Evolutionary conservation across 1,140 invertebrate genomes (phyloP).

Genomic region (Drosophila prosaltans): DNA sequence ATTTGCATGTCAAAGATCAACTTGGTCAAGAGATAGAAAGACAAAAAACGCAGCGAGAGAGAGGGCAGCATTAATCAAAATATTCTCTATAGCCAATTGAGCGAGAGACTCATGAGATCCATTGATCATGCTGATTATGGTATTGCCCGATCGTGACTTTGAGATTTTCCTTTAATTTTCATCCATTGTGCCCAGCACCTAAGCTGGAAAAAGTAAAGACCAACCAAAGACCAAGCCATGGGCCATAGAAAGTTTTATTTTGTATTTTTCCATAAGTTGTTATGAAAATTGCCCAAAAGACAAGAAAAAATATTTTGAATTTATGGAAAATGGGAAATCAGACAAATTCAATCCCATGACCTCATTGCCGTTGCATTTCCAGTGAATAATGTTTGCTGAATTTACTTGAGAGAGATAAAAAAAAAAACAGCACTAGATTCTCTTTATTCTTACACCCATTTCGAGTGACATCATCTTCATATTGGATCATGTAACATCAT

Average conservation of each 20-base stretch:
- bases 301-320: slow-evolving; percentile 14
- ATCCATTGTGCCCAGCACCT: slow-evolving; percentile 44
- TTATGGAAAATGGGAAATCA: slow-evolving; percentile 13
- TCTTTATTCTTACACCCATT: neutral
- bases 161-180: slow-evolving; percentile 77
- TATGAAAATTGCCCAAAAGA: slow-evolving; percentile 50
- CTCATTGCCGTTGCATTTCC: slow-evolving; percentile 17
- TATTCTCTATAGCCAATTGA: slow-evolving; percentile 44
- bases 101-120: slow-evolving; percentile 19
- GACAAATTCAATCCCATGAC: slow-evolving; percentile 14
- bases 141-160: slow-evolving; percentile 70
- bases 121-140: slow-evolving; percentile 75
- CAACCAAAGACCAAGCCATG: slow-evolving; percentile 32
- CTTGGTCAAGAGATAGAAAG: slow-evolving; percentile 25
- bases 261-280: slow-evolving; percentile 11
- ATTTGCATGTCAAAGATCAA: slow-evolving; percentile 65
- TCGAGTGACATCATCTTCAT: slow-evolving; percentile 34
- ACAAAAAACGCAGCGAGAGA: neutral
- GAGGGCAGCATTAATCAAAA: slow-evolving; percentile 64
- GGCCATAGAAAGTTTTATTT: slow-evolving; percentile 71
- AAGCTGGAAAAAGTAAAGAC: slow-evolving; percentile 31
- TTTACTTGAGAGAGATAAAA: slow-evolving; percentile 27
- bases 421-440: neutral
- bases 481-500: slow-evolving; percentile 25
- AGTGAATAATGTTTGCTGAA: slow-evolving; percentile 28